Evolutionary conservation across 2,797 vertebrate species (phyloP).

Genomic region (Chelonia mydas): DNA sequence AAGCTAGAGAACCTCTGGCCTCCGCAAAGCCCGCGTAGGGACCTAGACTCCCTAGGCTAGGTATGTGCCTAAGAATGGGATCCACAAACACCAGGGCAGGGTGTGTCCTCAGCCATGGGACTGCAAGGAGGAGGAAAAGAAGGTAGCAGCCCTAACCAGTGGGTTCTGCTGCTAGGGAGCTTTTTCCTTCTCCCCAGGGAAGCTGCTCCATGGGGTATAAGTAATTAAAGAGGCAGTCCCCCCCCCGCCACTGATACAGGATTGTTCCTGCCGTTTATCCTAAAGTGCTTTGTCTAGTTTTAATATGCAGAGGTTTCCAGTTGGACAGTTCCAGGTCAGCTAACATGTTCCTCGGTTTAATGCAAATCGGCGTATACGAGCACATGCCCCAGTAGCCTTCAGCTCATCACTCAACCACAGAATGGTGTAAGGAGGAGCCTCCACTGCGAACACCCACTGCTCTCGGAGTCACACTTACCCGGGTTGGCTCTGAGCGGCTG

Average conservation of each 20-base stretch:
- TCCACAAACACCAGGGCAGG: not conserved
- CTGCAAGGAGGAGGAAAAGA: not conserved
- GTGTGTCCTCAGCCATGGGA: not conserved
- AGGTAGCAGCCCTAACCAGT: not conserved
- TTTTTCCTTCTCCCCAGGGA: too few species aligned
- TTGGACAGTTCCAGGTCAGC: not conserved
- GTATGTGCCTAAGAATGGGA: not conserved
- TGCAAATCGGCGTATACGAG: not conserved
- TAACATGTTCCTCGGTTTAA: not conserved
- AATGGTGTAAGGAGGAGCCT: not conserved
- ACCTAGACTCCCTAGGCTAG: not conserved
- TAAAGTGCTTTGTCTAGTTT: not conserved
- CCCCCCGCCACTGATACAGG: too few species aligned
- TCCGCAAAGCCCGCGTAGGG: accelerated
- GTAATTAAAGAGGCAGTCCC: too few species aligned
- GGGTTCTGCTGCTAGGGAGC: not conserved
- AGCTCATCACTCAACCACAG: not conserved
- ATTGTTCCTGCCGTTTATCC: too few species aligned
- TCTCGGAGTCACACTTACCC: not conserved
- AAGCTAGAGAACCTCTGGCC: not conserved
- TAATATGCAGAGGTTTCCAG: not conserved
- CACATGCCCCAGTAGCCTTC: not conserved
- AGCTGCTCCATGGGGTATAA: too few species aligned
- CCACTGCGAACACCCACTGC: not conserved
- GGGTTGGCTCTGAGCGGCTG: not conserved